Percentiles rank a stretch among this genome's conserved stretches.
Conservation (phyloP, 53 echinoderm and acorn worm species). For the Pentamera pediparva region DNA sequence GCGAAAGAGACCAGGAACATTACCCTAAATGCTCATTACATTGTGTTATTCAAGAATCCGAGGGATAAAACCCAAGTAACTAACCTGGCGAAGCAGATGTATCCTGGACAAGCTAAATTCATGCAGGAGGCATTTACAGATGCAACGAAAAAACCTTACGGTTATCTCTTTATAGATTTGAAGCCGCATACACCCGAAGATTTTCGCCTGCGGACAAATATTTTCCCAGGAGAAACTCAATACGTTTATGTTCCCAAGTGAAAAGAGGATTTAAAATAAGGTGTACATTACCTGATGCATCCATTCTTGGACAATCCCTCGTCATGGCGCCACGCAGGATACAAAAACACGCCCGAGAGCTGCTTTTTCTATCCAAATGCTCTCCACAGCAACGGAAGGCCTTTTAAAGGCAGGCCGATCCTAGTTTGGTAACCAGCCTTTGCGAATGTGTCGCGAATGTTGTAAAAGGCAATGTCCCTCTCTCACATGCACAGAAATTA, state of each 20-base stretch:
- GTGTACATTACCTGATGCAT: too few relatives aligned
- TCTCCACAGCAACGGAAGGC: slow-evolving; percentile 42
- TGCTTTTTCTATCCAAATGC: slow-evolving; percentile 44
- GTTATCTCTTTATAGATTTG: slow-evolving; percentile 22
- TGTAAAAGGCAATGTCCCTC: slow-evolving; percentile 37
- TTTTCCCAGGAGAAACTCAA: slow-evolving; percentile 10
- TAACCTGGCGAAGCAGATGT: neutral
- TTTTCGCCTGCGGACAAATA: neutral
- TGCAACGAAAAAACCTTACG: neutral
- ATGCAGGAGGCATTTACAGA: too few relatives aligned
- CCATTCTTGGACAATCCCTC: too few relatives aligned
- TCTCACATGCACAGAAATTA: slow-evolving; percentile 17
- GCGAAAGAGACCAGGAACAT: slow-evolving; percentile 45
- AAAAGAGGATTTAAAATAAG: too few relatives aligned
- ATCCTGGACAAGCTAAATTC: too few relatives aligned
- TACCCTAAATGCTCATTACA: slow-evolving; percentile 48
- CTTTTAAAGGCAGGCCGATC: slow-evolving; percentile 46
- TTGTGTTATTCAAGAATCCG: slow-evolving; percentile 46
- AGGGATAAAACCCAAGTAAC: slow-evolving; percentile 21
- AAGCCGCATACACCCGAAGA: slow-evolving; percentile 17
- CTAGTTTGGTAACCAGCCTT: slow-evolving; percentile 27
- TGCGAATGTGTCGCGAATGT: slow-evolving; percentile 47
- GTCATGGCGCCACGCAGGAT: slow-evolving; percentile 13
- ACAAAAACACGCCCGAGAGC: slow-evolving; percentile 26
- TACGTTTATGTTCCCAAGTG: too few relatives aligned